Conservation (phyloP, 2,888 invertebrate genomes). For the Drosophila austrosaltans region DNA sequence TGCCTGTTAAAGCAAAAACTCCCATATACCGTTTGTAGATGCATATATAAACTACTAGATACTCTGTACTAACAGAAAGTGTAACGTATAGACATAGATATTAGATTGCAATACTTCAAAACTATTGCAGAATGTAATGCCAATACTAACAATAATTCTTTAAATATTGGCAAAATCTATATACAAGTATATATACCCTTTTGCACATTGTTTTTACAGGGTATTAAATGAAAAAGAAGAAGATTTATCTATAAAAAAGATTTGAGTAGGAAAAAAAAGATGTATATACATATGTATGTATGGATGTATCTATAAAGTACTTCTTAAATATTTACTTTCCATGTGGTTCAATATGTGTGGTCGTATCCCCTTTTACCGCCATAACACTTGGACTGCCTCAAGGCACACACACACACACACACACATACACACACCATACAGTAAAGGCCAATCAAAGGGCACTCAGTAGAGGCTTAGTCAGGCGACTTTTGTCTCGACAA, state of each 20-base stretch:
- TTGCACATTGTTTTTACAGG: not conserved
- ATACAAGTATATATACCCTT: not conserved
- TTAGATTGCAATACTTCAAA: too few species aligned
- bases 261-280: constrained; percentile 54
- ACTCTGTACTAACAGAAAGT: not conserved
- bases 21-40: too few species aligned
- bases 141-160: too few species aligned
- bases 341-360: constrained; percentile 67
- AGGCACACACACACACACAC: constrained; percentile 37
- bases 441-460: constrained; percentile 46
- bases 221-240: constrained; percentile 7
- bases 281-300: constrained; percentile 54
- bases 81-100: too few species aligned
- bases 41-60: not conserved
- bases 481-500: constrained; percentile 37
- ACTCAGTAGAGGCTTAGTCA: constrained; percentile 43
- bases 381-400: constrained; percentile 25
- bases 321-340: constrained; percentile 72
- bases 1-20: constrained; percentile 44
- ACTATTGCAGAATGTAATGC: too few species aligned
- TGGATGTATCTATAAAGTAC: constrained; percentile 63
- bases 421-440: constrained; percentile 22
- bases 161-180: too few species aligned
- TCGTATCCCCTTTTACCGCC: constrained; percentile 28
- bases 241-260: constrained; percentile 28